These are phyloP conservation scores for Rhysida immarginata DNA, from an alignment of 1,140 invertebrate genomes.

Conservation along the genomic window DNA sequence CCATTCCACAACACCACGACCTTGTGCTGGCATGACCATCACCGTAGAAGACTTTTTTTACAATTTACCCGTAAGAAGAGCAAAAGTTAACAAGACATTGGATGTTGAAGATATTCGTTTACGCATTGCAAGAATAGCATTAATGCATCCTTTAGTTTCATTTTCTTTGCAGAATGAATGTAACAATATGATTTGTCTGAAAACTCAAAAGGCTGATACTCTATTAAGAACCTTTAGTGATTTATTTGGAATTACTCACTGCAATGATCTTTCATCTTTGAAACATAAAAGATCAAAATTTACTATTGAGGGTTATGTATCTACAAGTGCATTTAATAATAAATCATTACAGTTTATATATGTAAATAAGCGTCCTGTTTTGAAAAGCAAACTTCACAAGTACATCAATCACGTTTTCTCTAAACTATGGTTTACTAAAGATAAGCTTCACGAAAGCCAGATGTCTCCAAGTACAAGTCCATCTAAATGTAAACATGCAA, in stretches of 20 bases:
- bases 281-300: too few relatives aligned
- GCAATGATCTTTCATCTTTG: too few relatives aligned
- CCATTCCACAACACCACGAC: slow-evolving; percentile 26
- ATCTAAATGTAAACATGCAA: slow-evolving; percentile 33
- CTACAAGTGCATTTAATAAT: slow-evolving; percentile 28
- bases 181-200: slow-evolving; percentile 37
- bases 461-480: too few relatives aligned
- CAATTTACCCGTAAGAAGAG: slow-evolving; percentile 43
- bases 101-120: slow-evolving; percentile 41
- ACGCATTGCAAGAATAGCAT: slow-evolving; percentile 38
- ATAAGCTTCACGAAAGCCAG: too few relatives aligned
- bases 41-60: slow-evolving; percentile 43
- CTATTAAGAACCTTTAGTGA: slow-evolving; percentile 34
- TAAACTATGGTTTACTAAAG: slow-evolving; percentile 22
- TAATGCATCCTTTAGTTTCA: slow-evolving; percentile 40
- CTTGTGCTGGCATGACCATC: slow-evolving; percentile 45
- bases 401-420: slow-evolving; percentile 32
- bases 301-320: slow-evolving; percentile 37
- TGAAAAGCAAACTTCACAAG: slow-evolving; percentile 36
- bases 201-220: slow-evolving; percentile 37
- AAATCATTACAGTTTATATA: slow-evolving; percentile 43
- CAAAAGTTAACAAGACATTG: slow-evolving; percentile 33
- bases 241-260: too few relatives aligned
- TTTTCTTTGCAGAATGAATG: slow-evolving; percentile 44
- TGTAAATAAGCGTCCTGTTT: slow-evolving; percentile 42